Percentiles rank a stretch among this genome's conserved stretches.
phyloP scores from a whole-genome alignment of 2,113 vertebrate genomes.

The Ranitomeya variabilis region DNA sequence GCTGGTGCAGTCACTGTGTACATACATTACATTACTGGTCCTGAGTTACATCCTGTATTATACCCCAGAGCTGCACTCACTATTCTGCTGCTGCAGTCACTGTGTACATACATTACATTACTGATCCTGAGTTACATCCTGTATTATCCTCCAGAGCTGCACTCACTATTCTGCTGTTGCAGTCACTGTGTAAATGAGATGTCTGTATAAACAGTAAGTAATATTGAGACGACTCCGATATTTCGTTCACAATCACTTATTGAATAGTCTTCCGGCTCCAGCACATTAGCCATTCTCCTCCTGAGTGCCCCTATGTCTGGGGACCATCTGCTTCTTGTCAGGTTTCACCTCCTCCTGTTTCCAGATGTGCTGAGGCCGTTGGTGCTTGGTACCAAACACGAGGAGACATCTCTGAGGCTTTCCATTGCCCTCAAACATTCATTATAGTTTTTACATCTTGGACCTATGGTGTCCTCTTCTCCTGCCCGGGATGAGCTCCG shows the following conservation, averaged over 20 bases:
- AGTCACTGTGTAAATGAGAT: too few relatives aligned
- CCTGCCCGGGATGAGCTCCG: neutral
- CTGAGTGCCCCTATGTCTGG: neutral
- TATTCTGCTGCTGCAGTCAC: too few relatives aligned
- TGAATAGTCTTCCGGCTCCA: neutral
- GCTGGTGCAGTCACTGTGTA: too few relatives aligned
- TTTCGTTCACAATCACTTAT: neutral
- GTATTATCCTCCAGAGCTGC: too few relatives aligned
- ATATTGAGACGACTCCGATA: neutral
- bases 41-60: too few relatives aligned
- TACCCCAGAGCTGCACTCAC: too few relatives aligned
- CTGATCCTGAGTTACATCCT: too few relatives aligned
- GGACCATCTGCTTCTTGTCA: neutral
- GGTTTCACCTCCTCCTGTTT: neutral
- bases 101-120: too few relatives aligned
- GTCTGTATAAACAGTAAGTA: neutral
- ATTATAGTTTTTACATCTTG: neutral
- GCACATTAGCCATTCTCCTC: neutral
- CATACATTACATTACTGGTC: too few relatives aligned
- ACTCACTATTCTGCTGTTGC: too few relatives aligned
- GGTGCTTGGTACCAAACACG: slow-evolving; percentile 27
- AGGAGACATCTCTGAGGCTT: neutral
- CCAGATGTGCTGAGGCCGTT: neutral
- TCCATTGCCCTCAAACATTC: neutral
- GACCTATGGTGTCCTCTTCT: neutral